Conservation (phyloP, 2,888 invertebrate genomes). For the Drosophila borealis region DNA sequence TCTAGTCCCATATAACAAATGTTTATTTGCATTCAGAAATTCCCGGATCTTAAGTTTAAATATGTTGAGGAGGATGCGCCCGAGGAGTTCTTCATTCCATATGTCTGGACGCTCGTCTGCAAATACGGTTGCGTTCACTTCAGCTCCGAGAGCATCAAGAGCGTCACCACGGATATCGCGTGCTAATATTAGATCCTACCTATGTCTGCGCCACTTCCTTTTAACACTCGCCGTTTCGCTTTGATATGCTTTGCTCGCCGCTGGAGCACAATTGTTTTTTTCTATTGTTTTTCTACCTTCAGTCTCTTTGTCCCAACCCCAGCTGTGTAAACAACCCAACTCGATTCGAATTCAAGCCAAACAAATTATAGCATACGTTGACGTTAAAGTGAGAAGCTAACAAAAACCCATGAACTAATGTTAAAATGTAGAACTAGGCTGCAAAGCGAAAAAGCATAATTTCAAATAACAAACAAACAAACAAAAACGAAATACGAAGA, state of each 20-base stretch:
- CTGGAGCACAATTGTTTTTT: conserved; percentile 13
- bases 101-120: conserved; percentile 97
- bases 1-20: neutral
- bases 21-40: conserved; percentile 90
- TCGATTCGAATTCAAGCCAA: conserved; percentile 61
- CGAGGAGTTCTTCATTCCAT: conserved; percentile 99
- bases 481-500: conserved; percentile 1
- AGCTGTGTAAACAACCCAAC: conserved; percentile 16
- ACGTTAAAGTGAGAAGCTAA: conserved; percentile 43
- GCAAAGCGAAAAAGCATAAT: conserved; percentile 16
- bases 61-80: conserved; percentile 99
- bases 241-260: conserved; percentile 31
- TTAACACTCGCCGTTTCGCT: conserved; percentile 34
- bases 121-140: conserved; percentile 86
- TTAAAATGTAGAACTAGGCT: conserved; percentile 56
- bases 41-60: conserved; percentile 98
- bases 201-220: neutral
- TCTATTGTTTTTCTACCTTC: conserved; percentile 15
- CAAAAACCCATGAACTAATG: conserved; percentile 37
- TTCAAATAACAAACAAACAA: conserved; percentile 10
- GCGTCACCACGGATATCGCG: conserved; percentile 83
- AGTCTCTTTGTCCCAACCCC: conserved; percentile 24
- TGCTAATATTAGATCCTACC: conserved; percentile 80
- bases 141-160: conserved; percentile 84
- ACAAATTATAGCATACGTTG: conserved; percentile 53